Evolutionary conservation across 2,113 vertebrate species (phyloP).

Genomic region (Tinamus guttatus): DNA sequence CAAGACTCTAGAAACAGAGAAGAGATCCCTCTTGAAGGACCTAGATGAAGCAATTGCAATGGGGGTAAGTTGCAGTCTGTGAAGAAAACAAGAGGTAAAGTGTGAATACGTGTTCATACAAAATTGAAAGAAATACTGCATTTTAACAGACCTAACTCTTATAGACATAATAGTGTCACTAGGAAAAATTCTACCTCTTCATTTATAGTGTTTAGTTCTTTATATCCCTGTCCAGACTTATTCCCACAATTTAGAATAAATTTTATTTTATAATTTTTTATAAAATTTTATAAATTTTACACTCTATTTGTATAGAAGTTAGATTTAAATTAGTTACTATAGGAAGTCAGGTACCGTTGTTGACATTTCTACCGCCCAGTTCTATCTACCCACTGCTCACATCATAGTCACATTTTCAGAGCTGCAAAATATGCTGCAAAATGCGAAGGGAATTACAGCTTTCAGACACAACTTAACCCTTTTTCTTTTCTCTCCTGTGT

Average conservation of each 20-base stretch:
- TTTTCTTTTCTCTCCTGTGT: not conserved
- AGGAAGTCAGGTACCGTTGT: not conserved
- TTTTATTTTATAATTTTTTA: too few relatives aligned
- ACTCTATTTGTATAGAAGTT: not conserved
- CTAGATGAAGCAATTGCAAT: not conserved
- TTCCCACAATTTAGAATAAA: not conserved
- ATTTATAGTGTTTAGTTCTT: not conserved
- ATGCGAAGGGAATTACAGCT: not conserved
- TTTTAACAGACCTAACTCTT: not conserved
- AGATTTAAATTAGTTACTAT: not conserved
- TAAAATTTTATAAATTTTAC: not conserved
- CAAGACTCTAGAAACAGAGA: not conserved
- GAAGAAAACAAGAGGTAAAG: not conserved
- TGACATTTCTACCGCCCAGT: not conserved
- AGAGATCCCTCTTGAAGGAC: not conserved
- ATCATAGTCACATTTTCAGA: not conserved
- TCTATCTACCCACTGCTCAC: not conserved
- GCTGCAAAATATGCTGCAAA: not conserved
- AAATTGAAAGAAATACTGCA: not conserved
- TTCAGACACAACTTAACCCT: not conserved
- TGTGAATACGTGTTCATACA: not conserved
- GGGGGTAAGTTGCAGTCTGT: not conserved
- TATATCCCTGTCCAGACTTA: not conserved
- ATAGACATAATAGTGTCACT: not conserved
- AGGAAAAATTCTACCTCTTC: not conserved